Percentiles rank a stretch among this genome's conserved stretches.
These are phyloP conservation scores for Actinia equina DNA, from an alignment of 64 coral and sea anemone species.

Conservation along the genomic window DNA sequence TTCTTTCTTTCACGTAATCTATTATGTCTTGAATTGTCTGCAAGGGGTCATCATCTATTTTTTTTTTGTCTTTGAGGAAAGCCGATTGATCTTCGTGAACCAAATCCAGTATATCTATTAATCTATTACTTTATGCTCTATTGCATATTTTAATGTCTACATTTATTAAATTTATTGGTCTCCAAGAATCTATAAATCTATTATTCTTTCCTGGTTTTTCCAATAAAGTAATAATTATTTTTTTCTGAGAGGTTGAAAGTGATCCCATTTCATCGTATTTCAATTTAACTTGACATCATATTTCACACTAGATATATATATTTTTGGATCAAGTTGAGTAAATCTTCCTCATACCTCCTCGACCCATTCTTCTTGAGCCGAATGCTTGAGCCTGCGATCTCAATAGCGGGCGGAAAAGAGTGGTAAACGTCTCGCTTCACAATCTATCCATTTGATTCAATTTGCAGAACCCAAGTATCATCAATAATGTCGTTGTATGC, in stretches of 20 bases:
- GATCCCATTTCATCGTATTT: no score
- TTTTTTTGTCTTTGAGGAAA: neutral
- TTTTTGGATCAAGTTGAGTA: no score
- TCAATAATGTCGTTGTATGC: constrained; percentile 15
- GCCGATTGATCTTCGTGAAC: neutral
- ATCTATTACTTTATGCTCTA: neutral
- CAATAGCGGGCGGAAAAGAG: no score
- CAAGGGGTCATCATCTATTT: neutral
- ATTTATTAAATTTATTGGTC: neutral
- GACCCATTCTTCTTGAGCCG: no score
- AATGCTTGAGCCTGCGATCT: no score
- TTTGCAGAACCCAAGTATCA: neutral
- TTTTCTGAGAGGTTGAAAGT: neutral
- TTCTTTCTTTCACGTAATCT: no score
- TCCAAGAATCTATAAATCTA: neutral
- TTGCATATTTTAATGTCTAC: neutral
- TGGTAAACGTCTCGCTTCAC: no score
- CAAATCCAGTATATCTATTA: neutral
- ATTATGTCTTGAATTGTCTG: no score
- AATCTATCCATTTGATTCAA: neutral
- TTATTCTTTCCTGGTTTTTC: constrained; percentile 5
- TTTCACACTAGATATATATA: no score
- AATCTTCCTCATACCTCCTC: no score
- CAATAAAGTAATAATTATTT: neutral
- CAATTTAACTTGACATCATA: no score